Evolutionary conservation across 2,888 invertebrate genomes (phyloP).

Genomic region (Andrena marginata): DNA sequence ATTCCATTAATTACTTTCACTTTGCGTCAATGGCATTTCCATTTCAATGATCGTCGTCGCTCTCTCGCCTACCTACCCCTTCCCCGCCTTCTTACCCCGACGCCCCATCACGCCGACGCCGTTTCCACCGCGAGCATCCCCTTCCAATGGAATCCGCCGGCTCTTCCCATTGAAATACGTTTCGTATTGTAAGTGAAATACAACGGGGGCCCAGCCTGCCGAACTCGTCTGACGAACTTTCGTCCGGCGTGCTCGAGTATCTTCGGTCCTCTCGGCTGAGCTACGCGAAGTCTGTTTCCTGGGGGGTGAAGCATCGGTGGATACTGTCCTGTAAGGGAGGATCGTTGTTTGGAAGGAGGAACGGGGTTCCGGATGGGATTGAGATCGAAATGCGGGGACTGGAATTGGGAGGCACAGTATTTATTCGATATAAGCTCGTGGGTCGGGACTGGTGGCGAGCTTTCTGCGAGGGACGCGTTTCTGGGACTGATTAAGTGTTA

Average conservation of each 20-base stretch:
- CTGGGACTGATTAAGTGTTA: no score
- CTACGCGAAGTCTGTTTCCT: neutral
- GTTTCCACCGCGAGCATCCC: conserved; percentile 52
- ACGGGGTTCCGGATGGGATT: neutral
- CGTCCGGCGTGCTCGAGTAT: neutral
- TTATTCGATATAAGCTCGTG: no score
- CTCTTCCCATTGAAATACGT: conserved; percentile 64
- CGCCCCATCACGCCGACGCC: conserved; percentile 39
- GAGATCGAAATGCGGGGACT: no score
- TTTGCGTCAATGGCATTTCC: conserved; percentile 77
- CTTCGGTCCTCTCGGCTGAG: neutral
- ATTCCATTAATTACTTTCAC: conserved; percentile 78
- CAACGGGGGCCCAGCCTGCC: conserved; percentile 52
- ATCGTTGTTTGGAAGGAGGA: no score
- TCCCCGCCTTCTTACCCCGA: conserved; percentile 11
- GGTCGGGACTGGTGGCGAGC: no score
- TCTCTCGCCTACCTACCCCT: neutral
- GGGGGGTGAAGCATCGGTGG: neutral
- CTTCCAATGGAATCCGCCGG: conserved; percentile 62
- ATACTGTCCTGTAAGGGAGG: neutral
- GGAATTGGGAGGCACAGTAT: no score
- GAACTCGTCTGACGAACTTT: conserved; percentile 17
- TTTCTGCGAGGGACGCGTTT: no score
- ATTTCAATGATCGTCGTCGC: conserved; percentile 71
- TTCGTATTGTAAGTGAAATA: conserved; percentile 68